phyloP scores from a whole-genome alignment of 2,888 invertebrate genomes.

The Caenorhabditis virilis region DNA sequence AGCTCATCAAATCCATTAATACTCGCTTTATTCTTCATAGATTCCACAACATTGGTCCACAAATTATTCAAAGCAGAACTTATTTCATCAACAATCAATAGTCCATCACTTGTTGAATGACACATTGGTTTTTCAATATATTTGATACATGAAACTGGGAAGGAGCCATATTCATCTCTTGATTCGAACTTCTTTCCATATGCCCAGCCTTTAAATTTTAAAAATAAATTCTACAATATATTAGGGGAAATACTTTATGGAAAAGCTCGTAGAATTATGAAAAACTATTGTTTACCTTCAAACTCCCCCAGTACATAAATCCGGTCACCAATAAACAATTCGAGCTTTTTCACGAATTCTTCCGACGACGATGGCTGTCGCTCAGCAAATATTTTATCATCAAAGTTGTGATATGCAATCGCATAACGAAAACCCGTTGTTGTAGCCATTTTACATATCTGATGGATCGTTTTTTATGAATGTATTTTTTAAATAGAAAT shows the following conservation, averaged over 20 bases:
- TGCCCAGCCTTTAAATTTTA: slow-evolving; percentile 14
- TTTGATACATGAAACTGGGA: slow-evolving; percentile 20
- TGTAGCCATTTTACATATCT: neutral
- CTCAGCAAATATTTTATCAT: slow-evolving; percentile 1
- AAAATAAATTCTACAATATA: no score
- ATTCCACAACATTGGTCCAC: slow-evolving; percentile 39
- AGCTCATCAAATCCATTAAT: slow-evolving; percentile 19
- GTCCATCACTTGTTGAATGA: slow-evolving; percentile 32
- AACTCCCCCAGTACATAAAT: slow-evolving; percentile 24
- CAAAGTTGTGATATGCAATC: slow-evolving; percentile 32
- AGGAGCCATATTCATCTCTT: slow-evolving; percentile 18
- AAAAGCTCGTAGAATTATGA: neutral
- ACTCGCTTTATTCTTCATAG: slow-evolving; percentile 15
- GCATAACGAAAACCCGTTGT: slow-evolving; percentile 31
- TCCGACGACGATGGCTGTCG: neutral
- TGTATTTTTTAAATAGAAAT: neutral
- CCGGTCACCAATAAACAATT: slow-evolving; percentile 32
- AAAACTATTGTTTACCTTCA: slow-evolving; percentile 1
- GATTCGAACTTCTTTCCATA: slow-evolving; percentile 32
- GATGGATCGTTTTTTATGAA: neutral
- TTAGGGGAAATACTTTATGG: no score
- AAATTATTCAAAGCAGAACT: slow-evolving; percentile 18
- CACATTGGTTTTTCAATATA: slow-evolving; percentile 26
- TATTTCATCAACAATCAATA: slow-evolving; percentile 29
- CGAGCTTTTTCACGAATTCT: slow-evolving; percentile 10